A percentile compares a stretch with the other conserved stretches of the same genome.
Evolutionary conservation across 2,888 invertebrate species (phyloP).

Genomic region (Eudasyphora cyanicolor): DNA sequence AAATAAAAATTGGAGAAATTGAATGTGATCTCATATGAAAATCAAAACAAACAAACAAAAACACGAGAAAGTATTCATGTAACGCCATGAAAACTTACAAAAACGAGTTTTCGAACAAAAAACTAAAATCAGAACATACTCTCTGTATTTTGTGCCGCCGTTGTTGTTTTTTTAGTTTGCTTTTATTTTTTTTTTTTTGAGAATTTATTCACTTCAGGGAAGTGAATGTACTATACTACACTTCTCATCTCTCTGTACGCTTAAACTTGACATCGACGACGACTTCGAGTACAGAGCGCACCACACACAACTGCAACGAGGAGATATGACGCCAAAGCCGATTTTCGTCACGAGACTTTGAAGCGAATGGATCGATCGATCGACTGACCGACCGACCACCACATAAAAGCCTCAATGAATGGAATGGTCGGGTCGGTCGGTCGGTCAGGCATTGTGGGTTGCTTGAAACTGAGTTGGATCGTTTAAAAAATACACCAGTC

Average conservation of each 20-base stretch:
- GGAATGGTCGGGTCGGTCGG: not conserved
- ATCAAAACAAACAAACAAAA: slow-evolving; percentile 18
- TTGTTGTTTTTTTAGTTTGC: slow-evolving; percentile 19
- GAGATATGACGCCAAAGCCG: not conserved
- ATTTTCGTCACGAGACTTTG: slow-evolving; percentile 59
- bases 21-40: slow-evolving; percentile 12
- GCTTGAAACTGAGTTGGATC: slow-evolving; percentile 19
- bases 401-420: slow-evolving; percentile 26
- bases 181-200: slow-evolving; percentile 4
- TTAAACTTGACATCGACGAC: slow-evolving; percentile 27
- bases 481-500: not conserved
- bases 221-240: slow-evolving; percentile 58
- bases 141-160: not conserved
- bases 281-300: not conserved
- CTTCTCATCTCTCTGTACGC: slow-evolving; percentile 32
- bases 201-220: slow-evolving; percentile 45
- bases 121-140: slow-evolving; percentile 23
- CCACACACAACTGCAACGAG: not conserved
- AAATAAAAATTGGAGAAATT: slow-evolving; percentile 18
- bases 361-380: slow-evolving; percentile 39
- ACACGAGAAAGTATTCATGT: slow-evolving; percentile 21
- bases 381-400: slow-evolving; percentile 24
- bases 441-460: slow-evolving; percentile 41
- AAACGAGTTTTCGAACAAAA: slow-evolving; percentile 31
- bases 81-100: slow-evolving; percentile 21